Evolutionary conservation across 2,888 invertebrate species (phyloP).

Genomic region (Euclidia mi): DNA sequence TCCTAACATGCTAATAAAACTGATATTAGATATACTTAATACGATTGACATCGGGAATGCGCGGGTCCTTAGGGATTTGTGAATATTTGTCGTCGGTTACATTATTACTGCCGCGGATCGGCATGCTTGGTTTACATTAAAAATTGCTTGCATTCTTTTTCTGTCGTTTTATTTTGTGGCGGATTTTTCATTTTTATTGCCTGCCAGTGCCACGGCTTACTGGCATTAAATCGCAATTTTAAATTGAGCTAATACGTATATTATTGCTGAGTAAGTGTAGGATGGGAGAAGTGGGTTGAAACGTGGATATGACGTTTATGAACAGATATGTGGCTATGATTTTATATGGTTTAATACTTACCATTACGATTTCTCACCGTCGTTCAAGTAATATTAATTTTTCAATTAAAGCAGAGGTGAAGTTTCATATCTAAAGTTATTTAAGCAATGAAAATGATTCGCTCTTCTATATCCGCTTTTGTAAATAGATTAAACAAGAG

Average conservation of each 20-base stretch:
- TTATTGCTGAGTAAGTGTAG: slow-evolving; percentile 22
- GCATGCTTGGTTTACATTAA: slow-evolving; percentile 83
- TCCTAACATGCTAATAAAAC: too few relatives aligned
- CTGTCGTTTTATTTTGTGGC: slow-evolving; percentile 79
- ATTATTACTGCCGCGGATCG: slow-evolving; percentile 73
- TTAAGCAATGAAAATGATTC: too few relatives aligned
- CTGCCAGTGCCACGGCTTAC: slow-evolving; percentile 66
- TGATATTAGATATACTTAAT: not conserved
- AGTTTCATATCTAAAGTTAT: too few relatives aligned
- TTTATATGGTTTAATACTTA: too few relatives aligned
- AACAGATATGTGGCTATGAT: too few relatives aligned
- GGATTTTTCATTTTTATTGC: slow-evolving; percentile 77
- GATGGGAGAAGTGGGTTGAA: too few relatives aligned
- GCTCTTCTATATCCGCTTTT: too few relatives aligned
- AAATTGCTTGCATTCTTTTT: slow-evolving; percentile 88
- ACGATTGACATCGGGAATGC: slow-evolving; percentile 22
- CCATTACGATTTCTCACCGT: too few relatives aligned
- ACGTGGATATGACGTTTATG: too few relatives aligned
- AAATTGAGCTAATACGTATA: slow-evolving; percentile 51
- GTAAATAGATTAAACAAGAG: too few relatives aligned
- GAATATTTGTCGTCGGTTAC: slow-evolving; percentile 75
- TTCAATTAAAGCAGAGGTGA: too few relatives aligned
- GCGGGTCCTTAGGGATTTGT: slow-evolving; percentile 56
- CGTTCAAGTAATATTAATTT: too few relatives aligned
- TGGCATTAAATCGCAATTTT: slow-evolving; percentile 78